Conservation (phyloP, 2,797 vertebrate species). For the Betta splendens region DNA sequence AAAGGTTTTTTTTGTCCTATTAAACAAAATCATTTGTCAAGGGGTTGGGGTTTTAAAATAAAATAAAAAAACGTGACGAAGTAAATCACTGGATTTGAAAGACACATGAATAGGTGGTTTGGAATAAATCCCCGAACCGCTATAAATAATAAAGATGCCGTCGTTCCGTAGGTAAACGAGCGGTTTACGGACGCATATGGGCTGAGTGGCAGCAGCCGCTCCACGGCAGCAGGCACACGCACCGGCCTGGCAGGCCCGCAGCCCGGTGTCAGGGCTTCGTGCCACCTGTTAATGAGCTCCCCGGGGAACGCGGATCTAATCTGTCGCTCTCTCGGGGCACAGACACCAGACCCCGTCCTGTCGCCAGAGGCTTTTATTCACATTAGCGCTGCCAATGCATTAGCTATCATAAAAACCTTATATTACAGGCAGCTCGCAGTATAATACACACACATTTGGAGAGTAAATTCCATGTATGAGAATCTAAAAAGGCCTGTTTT, state of each 20-base stretch:
- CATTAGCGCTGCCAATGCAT: conserved; percentile 32
- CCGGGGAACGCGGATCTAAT: conserved; percentile 72
- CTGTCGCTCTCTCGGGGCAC: conserved; percentile 55
- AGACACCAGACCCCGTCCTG: conserved; percentile 47
- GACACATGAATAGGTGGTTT: too few relatives aligned
- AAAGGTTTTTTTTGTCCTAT: conserved; percentile 6
- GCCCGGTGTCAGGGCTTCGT: conserved; percentile 73
- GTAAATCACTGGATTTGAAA: too few relatives aligned
- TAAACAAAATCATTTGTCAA: conserved; percentile 17
- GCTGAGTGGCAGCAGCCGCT: background rate
- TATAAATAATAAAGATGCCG: too few relatives aligned
- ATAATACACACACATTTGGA: background rate
- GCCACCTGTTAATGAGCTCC: conserved; percentile 97
- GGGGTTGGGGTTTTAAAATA: too few relatives aligned
- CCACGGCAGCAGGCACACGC: conserved; percentile 34
- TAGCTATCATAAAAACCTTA: conserved; percentile 2
- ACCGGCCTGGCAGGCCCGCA: conserved; percentile 43
- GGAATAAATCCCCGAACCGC: too few relatives aligned
- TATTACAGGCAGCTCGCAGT: background rate
- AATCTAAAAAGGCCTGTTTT: too few relatives aligned
- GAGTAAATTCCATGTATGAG: background rate
- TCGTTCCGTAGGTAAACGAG: too few relatives aligned
- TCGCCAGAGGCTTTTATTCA: conserved; percentile 67
- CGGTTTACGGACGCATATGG: background rate
- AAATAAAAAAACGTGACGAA: too few relatives aligned